Conservation (phyloP, 2,113 vertebrate species). For the Microtus richardsoni region DNA sequence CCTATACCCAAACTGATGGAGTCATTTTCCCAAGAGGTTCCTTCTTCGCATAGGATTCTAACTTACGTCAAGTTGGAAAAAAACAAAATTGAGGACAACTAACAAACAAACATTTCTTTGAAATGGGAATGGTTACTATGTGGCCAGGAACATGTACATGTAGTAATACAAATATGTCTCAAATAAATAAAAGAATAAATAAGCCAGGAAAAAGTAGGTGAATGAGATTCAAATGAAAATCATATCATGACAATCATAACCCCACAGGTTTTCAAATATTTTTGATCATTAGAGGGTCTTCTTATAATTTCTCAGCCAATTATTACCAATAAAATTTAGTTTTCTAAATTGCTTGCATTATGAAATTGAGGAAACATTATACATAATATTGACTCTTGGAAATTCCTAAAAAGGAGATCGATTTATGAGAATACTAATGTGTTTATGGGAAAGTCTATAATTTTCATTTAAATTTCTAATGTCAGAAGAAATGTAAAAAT, state of each 20-base stretch:
- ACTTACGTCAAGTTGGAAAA: not conserved
- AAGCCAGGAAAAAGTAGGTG: not conserved
- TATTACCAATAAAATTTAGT: not conserved
- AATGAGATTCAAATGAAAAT: not conserved
- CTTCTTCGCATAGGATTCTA: not conserved
- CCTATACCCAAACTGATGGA: not conserved
- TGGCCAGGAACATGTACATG: not conserved
- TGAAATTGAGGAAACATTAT: conserved; percentile 12
- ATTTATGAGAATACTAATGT: conserved; percentile 30
- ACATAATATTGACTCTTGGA: conserved; percentile 7
- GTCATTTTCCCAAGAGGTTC: not conserved
- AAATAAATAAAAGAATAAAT: not conserved
- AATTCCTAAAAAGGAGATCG: conserved; percentile 45
- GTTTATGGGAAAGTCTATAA: conserved; percentile 2
- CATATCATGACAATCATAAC: not conserved
- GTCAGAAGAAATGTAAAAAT: conserved; percentile 3
- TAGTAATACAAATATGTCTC: not conserved
- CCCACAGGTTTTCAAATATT: not conserved
- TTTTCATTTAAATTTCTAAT: conserved; percentile 56
- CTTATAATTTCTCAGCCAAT: not conserved
- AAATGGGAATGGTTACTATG: not conserved
- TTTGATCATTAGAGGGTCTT: not conserved
- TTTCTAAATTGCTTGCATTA: conserved; percentile 47
- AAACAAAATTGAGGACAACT: not conserved
- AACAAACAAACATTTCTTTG: not conserved